Evolutionary conservation across 2,797 vertebrate genomes (phyloP), one percentile per base, ranked within the genome.

Genomic region (Poecilia velifera): DNA sequence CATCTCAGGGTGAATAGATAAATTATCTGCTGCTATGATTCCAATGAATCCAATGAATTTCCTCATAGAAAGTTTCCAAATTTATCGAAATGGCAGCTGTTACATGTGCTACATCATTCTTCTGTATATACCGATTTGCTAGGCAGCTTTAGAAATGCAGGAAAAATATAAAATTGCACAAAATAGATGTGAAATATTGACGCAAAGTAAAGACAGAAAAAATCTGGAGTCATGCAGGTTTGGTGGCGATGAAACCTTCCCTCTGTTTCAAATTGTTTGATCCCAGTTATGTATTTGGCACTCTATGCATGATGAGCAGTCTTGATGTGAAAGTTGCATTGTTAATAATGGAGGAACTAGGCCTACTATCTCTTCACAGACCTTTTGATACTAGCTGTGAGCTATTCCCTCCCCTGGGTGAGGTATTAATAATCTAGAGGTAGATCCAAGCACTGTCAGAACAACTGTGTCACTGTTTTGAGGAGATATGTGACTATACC

Each of bases 391-490:
- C 76, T 41, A 78, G 84, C 89, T 89, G 86, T 86, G 90, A 87
- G 90, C 87, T 83, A 76, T 82, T 91, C 84, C 73, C 75, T 86
- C 86, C 92, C 86, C 78, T 82, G 82, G 84, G 82, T 86, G 80
- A 87, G 68, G 68, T 86, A 92, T 93, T 91, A 89, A 92, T 93
- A 91, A 93, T 92, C 81, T 66, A 92, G 74, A 77, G 51, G 74
- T 80, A 89, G 83, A 91, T 89, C 78, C 82, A 82, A 88, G 86
- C 72, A 77, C 62, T 81, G 80, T 86, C 75, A 84, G 77, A 91
- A 82, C 78, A 83, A 78, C 79, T 77, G 81, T 90, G 89, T 89
- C 89, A 81, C 77, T 76, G 55, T 80, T 86, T 72, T 84, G 80
- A 86, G 82, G 57, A 83, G 83, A 82, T 81, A 53, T 87, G 73